Percentiles rank a stretch among this genome's conserved stretches.
Conservation (phyloP, 2,797 vertebrate species). For the Parambassis ranga region DNA sequence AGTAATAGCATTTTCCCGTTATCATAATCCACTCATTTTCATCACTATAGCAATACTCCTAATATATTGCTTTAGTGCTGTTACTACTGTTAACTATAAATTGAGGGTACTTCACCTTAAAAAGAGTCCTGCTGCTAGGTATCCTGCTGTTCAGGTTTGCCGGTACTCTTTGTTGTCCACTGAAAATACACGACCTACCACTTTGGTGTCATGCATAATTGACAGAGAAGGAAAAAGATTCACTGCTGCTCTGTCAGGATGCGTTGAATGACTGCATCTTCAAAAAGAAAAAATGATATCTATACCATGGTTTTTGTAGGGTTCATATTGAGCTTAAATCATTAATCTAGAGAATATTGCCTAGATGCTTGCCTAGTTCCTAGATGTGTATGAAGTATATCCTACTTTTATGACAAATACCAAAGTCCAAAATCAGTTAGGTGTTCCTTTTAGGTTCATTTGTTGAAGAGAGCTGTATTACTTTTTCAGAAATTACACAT, state of each 20-base stretch:
- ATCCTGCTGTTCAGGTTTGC: neutral
- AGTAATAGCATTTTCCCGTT: too few species aligned
- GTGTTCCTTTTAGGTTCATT: conserved; percentile 2
- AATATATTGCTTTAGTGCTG: neutral
- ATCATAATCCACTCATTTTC: too few species aligned
- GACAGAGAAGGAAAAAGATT: neutral
- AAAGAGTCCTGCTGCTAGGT: neutral
- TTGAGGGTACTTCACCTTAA: neutral
- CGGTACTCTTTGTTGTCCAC: neutral
- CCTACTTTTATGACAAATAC: neutral
- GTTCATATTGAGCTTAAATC: neutral
- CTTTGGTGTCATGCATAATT: neutral
- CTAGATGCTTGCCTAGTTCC: too few species aligned
- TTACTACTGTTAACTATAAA: conserved; percentile 2
- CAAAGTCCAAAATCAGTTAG: neutral
- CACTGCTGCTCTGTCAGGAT: neutral
- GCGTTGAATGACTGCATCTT: neutral
- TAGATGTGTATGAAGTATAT: neutral
- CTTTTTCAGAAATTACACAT: neutral
- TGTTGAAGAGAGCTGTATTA: neutral
- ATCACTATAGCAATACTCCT: too few species aligned
- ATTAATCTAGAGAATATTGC: neutral
- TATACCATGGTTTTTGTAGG: neutral
- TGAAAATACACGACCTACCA: neutral
- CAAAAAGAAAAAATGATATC: neutral